Conservation (phyloP, 2,888 invertebrate species). For the Punctoribates punctum region DNA sequence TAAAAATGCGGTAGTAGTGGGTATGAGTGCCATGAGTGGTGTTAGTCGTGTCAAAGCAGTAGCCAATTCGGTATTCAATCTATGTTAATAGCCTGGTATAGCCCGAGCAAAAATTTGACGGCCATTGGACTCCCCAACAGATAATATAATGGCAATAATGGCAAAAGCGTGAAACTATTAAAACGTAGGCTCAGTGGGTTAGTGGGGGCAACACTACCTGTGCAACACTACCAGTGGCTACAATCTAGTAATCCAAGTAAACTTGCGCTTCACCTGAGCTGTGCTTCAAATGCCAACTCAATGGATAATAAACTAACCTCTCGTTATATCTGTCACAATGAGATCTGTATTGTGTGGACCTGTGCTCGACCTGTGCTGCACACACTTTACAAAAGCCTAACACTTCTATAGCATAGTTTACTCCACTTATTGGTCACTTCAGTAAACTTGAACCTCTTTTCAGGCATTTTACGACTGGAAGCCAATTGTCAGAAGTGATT, state of each 20-base stretch:
- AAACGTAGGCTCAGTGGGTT: conserved; percentile 12
- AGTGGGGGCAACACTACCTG: conserved; percentile 1
- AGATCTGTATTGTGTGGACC: conserved; percentile 8
- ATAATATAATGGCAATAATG: conserved; percentile 20
- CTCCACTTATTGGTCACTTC: conserved; percentile 25
- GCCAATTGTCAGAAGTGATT: conserved; percentile 22
- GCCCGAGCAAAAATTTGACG: conserved; percentile 9
- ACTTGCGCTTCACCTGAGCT: not conserved
- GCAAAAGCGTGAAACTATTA: conserved; percentile 31
- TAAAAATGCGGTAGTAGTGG: conserved; percentile 3
- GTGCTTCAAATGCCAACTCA: not conserved
- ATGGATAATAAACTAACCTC: conserved; percentile 29
- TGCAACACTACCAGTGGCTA: too few species aligned
- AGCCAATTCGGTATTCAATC: conserved; percentile 11
- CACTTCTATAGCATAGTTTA: not conserved
- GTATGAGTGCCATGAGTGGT: not conserved
- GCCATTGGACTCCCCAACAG: conserved; percentile 5
- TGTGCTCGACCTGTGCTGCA: conserved; percentile 7
- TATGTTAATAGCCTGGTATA: not conserved
- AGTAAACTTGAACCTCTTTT: conserved; percentile 6
- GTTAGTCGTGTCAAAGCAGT: conserved; percentile 9
- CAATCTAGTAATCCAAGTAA: not conserved
- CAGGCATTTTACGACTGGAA: conserved; percentile 6
- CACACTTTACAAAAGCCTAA: not conserved
- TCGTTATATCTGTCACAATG: conserved; percentile 29